These are phyloP conservation scores for Mus caroli DNA, from an alignment of 2,797 vertebrate species.

Conservation along the genomic window DNA sequence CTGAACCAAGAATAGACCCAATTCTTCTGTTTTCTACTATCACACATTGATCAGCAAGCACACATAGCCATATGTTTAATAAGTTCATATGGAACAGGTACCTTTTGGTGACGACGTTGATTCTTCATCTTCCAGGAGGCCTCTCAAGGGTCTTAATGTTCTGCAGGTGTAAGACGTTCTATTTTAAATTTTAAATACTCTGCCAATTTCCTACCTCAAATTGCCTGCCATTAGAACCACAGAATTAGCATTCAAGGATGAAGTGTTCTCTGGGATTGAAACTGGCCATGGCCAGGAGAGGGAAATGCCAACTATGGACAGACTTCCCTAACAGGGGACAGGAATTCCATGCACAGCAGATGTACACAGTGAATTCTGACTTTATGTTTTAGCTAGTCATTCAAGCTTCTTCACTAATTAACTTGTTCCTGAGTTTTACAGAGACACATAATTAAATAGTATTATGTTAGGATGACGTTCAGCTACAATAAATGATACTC, in stretches of 20 bases:
- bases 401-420: neutral
- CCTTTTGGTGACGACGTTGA: constrained; percentile 1
- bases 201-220: constrained; percentile 76
- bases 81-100: constrained; percentile 9
- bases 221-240: constrained; percentile 69
- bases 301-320: constrained; percentile 41
- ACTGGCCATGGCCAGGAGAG: constrained; percentile 37
- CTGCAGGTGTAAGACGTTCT: constrained; percentile 48
- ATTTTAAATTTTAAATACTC: constrained; percentile 73
- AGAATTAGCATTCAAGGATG: constrained; percentile 77
- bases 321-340: neutral
- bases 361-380: neutral
- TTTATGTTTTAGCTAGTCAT: neutral
- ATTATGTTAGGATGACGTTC: neutral
- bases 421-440: constrained; percentile 42
- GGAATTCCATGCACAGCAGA: neutral
- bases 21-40: neutral
- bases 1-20: constrained; percentile 31
- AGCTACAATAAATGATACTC: neutral
- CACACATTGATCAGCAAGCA: neutral
- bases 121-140: constrained; percentile 58
- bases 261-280: constrained; percentile 61
- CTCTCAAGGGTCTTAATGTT: constrained; percentile 42
- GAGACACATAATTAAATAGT: constrained; percentile 37
- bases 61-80: neutral